Conservation (phyloP, 2,888 invertebrate species). For the Unio delphinus region DNA sequence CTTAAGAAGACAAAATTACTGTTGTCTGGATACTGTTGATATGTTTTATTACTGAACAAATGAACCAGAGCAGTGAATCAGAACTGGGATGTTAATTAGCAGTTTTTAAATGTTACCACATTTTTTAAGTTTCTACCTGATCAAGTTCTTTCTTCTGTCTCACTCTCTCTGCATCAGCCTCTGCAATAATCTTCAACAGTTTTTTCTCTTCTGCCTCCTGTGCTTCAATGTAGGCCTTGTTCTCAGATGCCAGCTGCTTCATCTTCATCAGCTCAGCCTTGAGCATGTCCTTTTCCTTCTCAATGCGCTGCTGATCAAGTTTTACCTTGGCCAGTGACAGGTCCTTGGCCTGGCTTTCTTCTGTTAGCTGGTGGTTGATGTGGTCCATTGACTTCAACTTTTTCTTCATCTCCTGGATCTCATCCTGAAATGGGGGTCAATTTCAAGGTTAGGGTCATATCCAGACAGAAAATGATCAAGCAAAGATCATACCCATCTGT, state of each 20-base stretch:
- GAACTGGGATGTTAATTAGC: too few relatives aligned
- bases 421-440: conserved; percentile 52
- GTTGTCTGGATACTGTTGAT: too few relatives aligned
- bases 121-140: conserved; percentile 50
- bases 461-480: too few relatives aligned
- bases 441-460: background rate
- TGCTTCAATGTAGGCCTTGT: conserved; percentile 78
- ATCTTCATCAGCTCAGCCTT: conserved; percentile 76
- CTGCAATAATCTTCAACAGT: conserved; percentile 80
- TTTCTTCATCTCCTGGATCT: conserved; percentile 75
- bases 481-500: too few relatives aligned
- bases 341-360: conserved; percentile 84
- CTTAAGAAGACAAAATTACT: too few relatives aligned
- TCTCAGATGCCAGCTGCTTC: conserved; percentile 75
- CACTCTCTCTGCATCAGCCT: conserved; percentile 79
- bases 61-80: too few relatives aligned
- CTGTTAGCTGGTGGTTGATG: conserved; percentile 87
- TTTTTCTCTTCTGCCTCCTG: conserved; percentile 79
- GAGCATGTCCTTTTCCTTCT: conserved; percentile 79
- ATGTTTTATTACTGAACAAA: too few relatives aligned
- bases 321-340: conserved; percentile 80
- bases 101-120: background rate
- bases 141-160: conserved; percentile 82
- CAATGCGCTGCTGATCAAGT: conserved; percentile 75
- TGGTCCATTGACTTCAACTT: conserved; percentile 80